Percentiles rank a stretch among this genome's conserved stretches.
Evolutionary conservation across 2,797 vertebrate species (phyloP).

Genomic region (Thripadectes ignobilis): DNA sequence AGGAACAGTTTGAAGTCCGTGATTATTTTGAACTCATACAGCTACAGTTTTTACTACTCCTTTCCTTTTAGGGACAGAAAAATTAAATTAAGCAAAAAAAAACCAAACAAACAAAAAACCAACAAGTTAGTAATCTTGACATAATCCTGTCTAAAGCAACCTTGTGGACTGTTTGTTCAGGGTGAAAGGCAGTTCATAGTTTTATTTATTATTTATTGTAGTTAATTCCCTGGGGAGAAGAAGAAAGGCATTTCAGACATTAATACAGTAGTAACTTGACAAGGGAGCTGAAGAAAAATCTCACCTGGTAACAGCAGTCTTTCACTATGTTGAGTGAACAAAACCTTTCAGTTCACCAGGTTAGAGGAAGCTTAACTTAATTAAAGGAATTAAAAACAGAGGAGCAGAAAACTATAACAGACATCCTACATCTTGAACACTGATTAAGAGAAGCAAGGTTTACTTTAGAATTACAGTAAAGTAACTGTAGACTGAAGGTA

Average conservation of each 20-base stretch:
- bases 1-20: background rate
- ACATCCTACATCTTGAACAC: background rate
- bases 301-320: background rate
- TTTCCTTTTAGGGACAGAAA: background rate
- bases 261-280: background rate
- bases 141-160: background rate
- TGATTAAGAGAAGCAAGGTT: background rate
- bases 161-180: background rate
- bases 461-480: background rate
- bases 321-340: background rate
- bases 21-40: background rate
- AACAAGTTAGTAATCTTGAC: background rate
- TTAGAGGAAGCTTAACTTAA: background rate
- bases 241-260: background rate
- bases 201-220: constrained; percentile 9
- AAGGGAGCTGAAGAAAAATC: background rate
- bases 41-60: background rate
- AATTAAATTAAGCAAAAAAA: background rate
- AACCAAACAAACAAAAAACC: too few relatives aligned
- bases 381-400: background rate
- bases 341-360: background rate
- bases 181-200: constrained; percentile 9
- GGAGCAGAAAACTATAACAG: background rate
- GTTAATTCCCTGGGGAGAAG: background rate
- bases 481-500: background rate